Evolutionary conservation across 2,113 vertebrate genomes (phyloP).

Genomic region (Nesogale talazaci): DNA sequence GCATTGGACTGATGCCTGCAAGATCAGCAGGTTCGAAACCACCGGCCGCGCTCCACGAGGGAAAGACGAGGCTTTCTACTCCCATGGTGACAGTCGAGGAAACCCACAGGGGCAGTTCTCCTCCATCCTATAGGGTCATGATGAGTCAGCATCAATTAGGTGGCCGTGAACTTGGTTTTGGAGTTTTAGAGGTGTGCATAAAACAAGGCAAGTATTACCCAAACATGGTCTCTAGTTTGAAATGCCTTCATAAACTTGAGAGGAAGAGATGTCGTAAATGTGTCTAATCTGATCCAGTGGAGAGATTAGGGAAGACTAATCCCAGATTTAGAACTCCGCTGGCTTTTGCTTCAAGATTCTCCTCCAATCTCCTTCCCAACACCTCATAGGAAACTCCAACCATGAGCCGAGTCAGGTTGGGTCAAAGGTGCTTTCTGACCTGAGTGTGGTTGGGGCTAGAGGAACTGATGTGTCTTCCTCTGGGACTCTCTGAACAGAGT

Average conservation of each 20-base stretch:
- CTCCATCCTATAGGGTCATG: too few relatives aligned
- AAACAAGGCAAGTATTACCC: neutral
- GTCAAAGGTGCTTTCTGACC: neutral
- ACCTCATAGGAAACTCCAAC: neutral
- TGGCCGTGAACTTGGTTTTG: too few relatives aligned
- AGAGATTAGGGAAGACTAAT: neutral
- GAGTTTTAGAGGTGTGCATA: neutral
- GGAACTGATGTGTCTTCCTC: neutral
- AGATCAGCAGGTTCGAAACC: too few relatives aligned
- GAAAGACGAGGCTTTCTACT: too few relatives aligned
- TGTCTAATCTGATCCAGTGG: neutral
- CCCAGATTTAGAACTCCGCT: neutral
- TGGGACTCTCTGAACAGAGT: slow-evolving; percentile 37
- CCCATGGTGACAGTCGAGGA: too few relatives aligned
- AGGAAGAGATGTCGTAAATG: neutral
- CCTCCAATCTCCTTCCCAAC: neutral
- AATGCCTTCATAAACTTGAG: neutral
- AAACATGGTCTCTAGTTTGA: neutral
- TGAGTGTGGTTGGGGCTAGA: neutral
- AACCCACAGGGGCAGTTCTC: too few relatives aligned
- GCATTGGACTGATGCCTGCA: too few relatives aligned
- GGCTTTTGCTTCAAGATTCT: neutral
- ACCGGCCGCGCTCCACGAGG: too few relatives aligned
- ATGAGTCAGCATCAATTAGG: too few relatives aligned
- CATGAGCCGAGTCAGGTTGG: neutral